Evolutionary conservation across 2,113 vertebrate species (phyloP).

Genomic region (Myanophis thanlyinensis): DNA sequence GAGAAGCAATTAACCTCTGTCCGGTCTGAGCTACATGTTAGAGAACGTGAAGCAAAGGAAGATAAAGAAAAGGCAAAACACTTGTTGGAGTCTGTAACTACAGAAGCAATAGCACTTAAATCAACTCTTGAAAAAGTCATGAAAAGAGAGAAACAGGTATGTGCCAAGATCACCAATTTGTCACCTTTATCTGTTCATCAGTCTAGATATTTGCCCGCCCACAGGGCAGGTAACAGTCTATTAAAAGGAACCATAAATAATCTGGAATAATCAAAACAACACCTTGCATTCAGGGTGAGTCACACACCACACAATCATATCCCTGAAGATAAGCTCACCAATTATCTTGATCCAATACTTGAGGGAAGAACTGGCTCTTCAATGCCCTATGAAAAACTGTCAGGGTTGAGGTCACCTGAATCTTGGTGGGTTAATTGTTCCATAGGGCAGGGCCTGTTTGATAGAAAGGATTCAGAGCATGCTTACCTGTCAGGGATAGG

Average conservation of each 20-base stretch:
- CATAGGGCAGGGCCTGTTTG: background rate
- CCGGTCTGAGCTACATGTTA: slow-evolving; percentile 75
- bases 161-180: background rate
- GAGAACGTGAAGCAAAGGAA: slow-evolving; percentile 68
- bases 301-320: background rate
- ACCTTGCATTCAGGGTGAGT: background rate
- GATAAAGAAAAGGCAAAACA: slow-evolving; percentile 67
- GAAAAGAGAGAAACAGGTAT: slow-evolving; percentile 83
- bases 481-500: background rate
- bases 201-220: background rate
- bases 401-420: background rate
- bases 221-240: background rate
- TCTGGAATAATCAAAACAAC: background rate
- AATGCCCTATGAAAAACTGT: background rate
- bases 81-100: slow-evolving; percentile 63
- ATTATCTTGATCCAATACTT: background rate
- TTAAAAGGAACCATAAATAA: background rate
- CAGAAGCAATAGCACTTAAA: slow-evolving; percentile 72
- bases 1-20: slow-evolving; percentile 73
- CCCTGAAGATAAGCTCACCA: background rate
- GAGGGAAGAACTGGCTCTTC: background rate
- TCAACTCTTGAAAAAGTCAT: slow-evolving; percentile 77
- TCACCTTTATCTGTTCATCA: background rate
- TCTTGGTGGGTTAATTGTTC: background rate
- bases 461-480: background rate